phyloP scores from a whole-genome alignment of 2,888 invertebrate species.

The Hypsopygia costalis region DNA sequence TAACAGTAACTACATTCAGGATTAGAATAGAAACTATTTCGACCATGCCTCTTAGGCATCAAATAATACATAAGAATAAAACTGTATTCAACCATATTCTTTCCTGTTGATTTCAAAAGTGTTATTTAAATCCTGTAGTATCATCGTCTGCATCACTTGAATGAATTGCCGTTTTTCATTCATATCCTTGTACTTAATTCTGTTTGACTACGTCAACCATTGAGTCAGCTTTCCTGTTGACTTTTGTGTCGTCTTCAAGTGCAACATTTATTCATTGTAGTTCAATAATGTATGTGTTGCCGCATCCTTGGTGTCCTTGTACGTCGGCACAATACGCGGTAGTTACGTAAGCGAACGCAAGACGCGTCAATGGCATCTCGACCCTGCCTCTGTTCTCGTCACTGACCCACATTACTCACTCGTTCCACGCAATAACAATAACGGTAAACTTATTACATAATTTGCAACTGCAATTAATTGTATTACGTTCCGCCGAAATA shows the following conservation, averaged over 20 bases:
- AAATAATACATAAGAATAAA: no score
- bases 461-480: constrained; percentile 46
- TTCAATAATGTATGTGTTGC: constrained; percentile 11
- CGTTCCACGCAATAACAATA: constrained; percentile 62
- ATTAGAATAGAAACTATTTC: no score
- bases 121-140: no score
- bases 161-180: no score
- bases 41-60: no score
- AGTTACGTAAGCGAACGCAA: constrained; percentile 57
- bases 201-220: no score
- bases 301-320: constrained; percentile 49
- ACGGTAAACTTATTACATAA: constrained; percentile 61
- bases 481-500: constrained; percentile 28
- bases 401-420: constrained; percentile 74
- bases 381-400: constrained; percentile 73
- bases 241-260: neutral
- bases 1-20: no score
- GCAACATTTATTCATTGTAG: constrained; percentile 14
- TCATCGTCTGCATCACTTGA: no score
- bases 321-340: constrained; percentile 57
- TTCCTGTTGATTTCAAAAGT: no score
- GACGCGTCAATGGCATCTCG: constrained; percentile 74
- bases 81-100: no score
- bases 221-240: neutral
- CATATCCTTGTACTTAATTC: no score